Evolutionary conservation across 2,113 vertebrate genomes (phyloP).

Genomic region (Nymphicus hollandicus): DNA sequence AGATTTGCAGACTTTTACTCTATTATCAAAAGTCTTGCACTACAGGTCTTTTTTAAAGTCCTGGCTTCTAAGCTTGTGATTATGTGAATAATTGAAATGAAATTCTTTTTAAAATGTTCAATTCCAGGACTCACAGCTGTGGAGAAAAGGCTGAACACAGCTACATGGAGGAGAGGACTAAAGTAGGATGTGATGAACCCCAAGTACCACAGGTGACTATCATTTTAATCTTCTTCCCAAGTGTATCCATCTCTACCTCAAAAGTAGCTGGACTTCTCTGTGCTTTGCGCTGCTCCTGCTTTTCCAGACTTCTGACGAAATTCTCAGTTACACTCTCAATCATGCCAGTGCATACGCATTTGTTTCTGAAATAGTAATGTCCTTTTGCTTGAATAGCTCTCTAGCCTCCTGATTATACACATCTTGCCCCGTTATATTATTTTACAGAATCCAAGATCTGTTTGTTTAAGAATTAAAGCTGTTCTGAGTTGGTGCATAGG

Average conservation of each 20-base stretch:
- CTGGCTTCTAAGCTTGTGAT: background rate
- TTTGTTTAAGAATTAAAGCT: background rate
- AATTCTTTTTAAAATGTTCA: background rate
- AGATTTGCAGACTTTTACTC: background rate
- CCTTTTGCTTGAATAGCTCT: background rate
- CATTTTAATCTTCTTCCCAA: background rate
- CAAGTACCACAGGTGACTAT: background rate
- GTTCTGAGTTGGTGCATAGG: background rate
- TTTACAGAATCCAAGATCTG: background rate
- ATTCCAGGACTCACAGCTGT: background rate
- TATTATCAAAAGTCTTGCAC: background rate
- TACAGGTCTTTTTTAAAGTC: background rate
- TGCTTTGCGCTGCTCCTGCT: background rate
- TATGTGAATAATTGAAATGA: background rate
- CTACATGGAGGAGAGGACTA: fast-evolving
- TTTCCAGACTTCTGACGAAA: background rate
- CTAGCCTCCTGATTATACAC: background rate
- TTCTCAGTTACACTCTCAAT: background rate
- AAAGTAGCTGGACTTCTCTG: background rate
- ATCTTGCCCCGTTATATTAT: background rate
- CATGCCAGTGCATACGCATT: background rate
- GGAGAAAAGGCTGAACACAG: background rate
- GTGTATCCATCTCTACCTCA: background rate
- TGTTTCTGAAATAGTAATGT: background rate
- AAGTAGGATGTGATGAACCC: background rate